These are phyloP conservation scores for Bimastos eiseni DNA, from an alignment of 2,888 invertebrate genomes.

Conservation along the genomic window DNA sequence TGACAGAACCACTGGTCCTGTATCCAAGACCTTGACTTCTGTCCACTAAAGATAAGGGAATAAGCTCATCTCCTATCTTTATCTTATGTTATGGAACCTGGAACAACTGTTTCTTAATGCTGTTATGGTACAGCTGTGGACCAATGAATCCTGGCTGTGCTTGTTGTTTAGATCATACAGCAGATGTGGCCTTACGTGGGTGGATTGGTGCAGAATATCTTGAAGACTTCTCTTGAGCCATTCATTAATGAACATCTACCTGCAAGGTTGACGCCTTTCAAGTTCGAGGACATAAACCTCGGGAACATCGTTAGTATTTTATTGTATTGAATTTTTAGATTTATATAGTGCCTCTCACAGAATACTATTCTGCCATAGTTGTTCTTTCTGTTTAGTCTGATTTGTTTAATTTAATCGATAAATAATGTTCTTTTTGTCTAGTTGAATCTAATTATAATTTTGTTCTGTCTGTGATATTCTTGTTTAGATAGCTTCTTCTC, in stretches of 20 bases:
- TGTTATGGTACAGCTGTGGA: background rate
- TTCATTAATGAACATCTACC: conserved; percentile 74
- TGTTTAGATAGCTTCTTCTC: no score
- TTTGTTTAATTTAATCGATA: background rate
- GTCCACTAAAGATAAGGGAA: background rate
- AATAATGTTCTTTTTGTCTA: background rate
- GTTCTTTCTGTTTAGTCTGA: background rate
- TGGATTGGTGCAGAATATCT: conserved; percentile 79
- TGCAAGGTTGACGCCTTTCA: conserved; percentile 82
- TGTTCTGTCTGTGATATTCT: no score
- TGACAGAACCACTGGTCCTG: background rate
- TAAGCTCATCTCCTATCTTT: background rate
- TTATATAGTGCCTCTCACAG: no score
- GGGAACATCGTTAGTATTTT: conserved; percentile 86
- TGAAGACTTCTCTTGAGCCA: conserved; percentile 85
- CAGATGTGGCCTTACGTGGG: conserved; percentile 98
- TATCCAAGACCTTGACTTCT: no score
- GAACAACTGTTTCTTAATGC: background rate
- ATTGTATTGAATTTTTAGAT: no score
- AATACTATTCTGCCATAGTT: no score
- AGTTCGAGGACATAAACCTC: conserved; percentile 89
- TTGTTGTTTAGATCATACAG: conserved; percentile 62
- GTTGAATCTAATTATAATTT: no score
- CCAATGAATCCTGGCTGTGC: background rate
- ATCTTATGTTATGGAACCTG: background rate